Evolutionary conservation across 2,888 invertebrate species (phyloP), one percentile per base, ranked within the genome.

Genomic region (Alitta virens): DNA sequence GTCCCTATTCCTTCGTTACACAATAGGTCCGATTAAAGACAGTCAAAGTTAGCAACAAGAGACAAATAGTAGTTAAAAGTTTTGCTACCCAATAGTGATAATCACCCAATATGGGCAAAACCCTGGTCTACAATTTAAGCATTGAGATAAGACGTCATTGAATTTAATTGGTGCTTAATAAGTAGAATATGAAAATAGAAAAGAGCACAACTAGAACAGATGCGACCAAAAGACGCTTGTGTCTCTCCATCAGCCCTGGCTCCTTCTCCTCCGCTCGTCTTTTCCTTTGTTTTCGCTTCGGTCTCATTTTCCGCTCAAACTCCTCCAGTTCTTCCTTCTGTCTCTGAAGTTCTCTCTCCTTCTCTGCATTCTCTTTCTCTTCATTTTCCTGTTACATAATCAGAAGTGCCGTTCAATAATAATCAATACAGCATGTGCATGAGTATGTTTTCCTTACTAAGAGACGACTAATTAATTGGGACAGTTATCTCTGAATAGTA

Each of bases 241-340:
- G 54, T 14, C 57, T 46, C 56, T 60, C 60, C 16, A 65, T 23
- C 40, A 67, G 65, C 12, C 56, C 46, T 2, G 59, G 61, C 12
- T 46, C 46, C 21, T 61, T 56, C n/a, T 61, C 60, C 55, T 69
- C 64, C 2, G 56, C 42, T 14, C 60, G 51, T 12, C 72, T 72
- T 55, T 72, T 72, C 3, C 74, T 68, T 5, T 62, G 72, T 60
- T 73, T 75, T 42, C 74, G 71, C 54, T 74, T 74, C 1, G 76
- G 78, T 51, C 78, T 76, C 68, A 74, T 74, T 68, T 75, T 79
- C 24, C 78, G 71, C 63, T 81, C 77, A 72, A 72, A 82, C 56
- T 76, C 77, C 62, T 79, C 77, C n/a, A 80, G 63, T 60, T 80
- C 78, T 26, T 72, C 73, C 62, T 76, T 68, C 64, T 76, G 74